Conservation (phyloP, 2,113 vertebrate genomes). For the Phyllostomus discolor region DNA sequence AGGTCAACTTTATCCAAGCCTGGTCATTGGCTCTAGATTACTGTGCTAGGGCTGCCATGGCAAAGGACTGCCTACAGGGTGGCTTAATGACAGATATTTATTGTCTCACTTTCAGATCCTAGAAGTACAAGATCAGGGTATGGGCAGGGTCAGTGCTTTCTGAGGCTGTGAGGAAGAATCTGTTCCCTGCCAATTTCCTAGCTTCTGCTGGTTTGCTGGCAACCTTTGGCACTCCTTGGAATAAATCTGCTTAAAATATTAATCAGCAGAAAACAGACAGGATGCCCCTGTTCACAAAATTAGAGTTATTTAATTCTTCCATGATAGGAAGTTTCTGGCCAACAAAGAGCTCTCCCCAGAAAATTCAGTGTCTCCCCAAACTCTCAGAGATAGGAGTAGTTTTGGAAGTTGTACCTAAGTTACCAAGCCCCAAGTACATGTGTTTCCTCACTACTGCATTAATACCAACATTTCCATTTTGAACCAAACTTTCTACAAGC, state of each 20-base stretch:
- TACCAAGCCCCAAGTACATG: not conserved
- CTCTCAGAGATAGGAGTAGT: not conserved
- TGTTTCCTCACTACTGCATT: not conserved
- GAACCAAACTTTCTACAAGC: constrained; percentile 11
- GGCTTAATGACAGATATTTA: not conserved
- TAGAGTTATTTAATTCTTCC: not conserved
- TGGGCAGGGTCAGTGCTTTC: not conserved
- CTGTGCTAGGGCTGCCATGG: not conserved
- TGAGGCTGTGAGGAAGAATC: not conserved
- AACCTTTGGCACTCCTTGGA: not conserved
- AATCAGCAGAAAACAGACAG: not conserved
- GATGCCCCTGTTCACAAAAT: not conserved
- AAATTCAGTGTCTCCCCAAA: not conserved
- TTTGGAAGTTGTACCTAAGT: not conserved
- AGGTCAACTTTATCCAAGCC: not conserved
- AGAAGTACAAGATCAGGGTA: not conserved
- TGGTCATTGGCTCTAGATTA: not conserved
- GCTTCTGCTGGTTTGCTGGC: not conserved
- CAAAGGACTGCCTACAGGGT: no score
- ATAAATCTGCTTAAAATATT: not conserved
- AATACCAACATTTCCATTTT: constrained; percentile 17
- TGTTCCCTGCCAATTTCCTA: not conserved
- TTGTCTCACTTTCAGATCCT: not conserved
- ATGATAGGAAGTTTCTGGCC: not conserved
- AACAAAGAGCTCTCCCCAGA: not conserved